Percentiles rank a stretch among this genome's conserved stretches.
These are phyloP conservation scores for Parasteatoda lunata DNA, from an alignment of 2,888 invertebrate species.

Conservation along the genomic window DNA sequence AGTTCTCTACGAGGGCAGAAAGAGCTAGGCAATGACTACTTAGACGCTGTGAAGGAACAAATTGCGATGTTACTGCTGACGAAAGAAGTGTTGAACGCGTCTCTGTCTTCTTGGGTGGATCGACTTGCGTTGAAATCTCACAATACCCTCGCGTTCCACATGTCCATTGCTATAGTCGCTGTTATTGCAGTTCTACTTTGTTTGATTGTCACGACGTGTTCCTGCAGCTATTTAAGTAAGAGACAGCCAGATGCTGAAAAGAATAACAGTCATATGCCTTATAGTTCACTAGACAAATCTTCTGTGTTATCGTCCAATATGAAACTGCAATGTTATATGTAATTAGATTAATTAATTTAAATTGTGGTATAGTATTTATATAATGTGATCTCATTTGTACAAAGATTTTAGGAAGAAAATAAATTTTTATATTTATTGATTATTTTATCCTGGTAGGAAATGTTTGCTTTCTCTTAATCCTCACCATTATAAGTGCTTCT, in stretches of 20 bases:
- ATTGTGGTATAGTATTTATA: slow-evolving; percentile 44
- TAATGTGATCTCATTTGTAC: slow-evolving; percentile 48
- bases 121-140: slow-evolving; percentile 59
- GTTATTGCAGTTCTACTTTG: slow-evolving; percentile 67
- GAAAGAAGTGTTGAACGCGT: slow-evolving; percentile 69
- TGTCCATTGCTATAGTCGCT: slow-evolving; percentile 68
- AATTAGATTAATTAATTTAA: slow-evolving; percentile 25
- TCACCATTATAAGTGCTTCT: neutral
- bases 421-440: slow-evolving; percentile 47
- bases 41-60: slow-evolving; percentile 69
- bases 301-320: slow-evolving; percentile 61
- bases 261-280: slow-evolving; percentile 60
- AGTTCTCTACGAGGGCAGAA: slow-evolving; percentile 57
- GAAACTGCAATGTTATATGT: slow-evolving; percentile 69
- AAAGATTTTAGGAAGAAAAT: slow-evolving; percentile 42
- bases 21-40: slow-evolving; percentile 62
- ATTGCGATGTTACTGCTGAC: slow-evolving; percentile 69
- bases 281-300: slow-evolving; percentile 47
- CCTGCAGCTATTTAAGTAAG: slow-evolving; percentile 64
- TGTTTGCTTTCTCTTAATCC: neutral
- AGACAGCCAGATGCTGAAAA: slow-evolving; percentile 60
- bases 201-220: slow-evolving; percentile 66
- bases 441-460: neutral
- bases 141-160: slow-evolving; percentile 68
- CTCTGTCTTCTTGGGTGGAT: slow-evolving; percentile 62